Percentiles rank a stretch among this genome's conserved stretches.
phyloP scores from a whole-genome alignment of 2,113 vertebrate genomes.

The Pangasianodon gigas region DNA sequence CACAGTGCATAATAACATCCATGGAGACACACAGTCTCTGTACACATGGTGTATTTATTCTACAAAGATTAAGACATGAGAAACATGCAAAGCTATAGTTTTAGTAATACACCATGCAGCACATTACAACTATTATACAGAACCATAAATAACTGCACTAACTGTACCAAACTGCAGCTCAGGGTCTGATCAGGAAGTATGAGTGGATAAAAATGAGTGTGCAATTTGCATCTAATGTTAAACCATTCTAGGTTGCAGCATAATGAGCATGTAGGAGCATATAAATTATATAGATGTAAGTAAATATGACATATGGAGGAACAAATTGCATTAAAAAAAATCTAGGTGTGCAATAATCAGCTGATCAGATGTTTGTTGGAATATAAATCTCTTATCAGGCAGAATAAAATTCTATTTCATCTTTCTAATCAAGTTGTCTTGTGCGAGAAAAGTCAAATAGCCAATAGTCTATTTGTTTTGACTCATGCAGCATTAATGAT shows the following conservation, averaged over 20 bases:
- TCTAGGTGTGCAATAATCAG: neutral
- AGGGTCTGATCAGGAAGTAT: neutral
- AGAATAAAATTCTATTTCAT: constrained; percentile 33
- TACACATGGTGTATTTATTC: neutral
- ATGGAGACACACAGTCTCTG: neutral
- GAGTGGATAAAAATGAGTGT: neutral
- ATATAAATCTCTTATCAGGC: constrained; percentile 27
- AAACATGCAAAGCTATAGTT: neutral
- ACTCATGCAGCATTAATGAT: constrained; percentile 53
- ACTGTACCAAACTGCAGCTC: neutral
- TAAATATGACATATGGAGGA: neutral
- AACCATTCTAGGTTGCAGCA: neutral
- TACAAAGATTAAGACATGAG: neutral
- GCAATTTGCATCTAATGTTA: neutral
- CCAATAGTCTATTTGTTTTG: constrained; percentile 48
- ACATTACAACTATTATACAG: neutral
- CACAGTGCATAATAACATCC: neutral
- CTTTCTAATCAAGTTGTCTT: constrained; percentile 43
- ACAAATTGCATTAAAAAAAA: neutral
- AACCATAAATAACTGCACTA: neutral
- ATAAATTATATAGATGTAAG: constrained; percentile 4
- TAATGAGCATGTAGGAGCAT: neutral
- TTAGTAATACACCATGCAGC: neutral
- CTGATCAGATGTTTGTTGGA: neutral
- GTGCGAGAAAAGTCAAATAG: constrained; percentile 40